Conservation (phyloP, 2,888 invertebrate genomes). For the Cryptocephalus moraei region DNA sequence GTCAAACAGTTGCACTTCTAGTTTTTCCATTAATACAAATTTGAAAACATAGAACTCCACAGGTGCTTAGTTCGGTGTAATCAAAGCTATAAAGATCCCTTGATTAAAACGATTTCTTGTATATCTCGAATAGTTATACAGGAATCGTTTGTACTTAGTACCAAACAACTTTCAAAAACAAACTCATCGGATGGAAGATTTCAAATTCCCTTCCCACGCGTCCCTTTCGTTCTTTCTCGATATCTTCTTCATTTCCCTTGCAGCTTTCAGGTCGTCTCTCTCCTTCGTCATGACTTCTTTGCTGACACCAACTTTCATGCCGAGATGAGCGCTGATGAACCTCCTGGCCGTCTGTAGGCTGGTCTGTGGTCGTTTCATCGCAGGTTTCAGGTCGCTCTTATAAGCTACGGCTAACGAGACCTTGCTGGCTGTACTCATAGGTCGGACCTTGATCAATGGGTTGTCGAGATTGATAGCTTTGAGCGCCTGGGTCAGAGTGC, state of each 20-base stretch:
- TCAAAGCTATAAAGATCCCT: too few relatives aligned
- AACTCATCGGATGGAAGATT: conserved; percentile 11
- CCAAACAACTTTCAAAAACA: background rate
- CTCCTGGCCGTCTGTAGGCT: conserved; percentile 35
- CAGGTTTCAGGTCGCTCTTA: conserved; percentile 32
- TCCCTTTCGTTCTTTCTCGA: conserved; percentile 33
- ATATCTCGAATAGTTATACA: too few relatives aligned
- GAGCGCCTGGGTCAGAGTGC: conserved; percentile 33
- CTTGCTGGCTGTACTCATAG: conserved; percentile 30
- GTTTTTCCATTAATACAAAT: too few relatives aligned
- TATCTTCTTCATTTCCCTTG: conserved; percentile 30
- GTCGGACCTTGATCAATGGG: conserved; percentile 33
- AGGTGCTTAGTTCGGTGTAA: too few relatives aligned
- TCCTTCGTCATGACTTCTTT: conserved; percentile 31
- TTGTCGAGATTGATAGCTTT: conserved; percentile 29
- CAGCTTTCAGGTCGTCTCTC: conserved; percentile 29
- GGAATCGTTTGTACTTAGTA: too few relatives aligned
- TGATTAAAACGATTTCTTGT: too few relatives aligned
- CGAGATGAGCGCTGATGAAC: conserved; percentile 34
- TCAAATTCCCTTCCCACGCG: conserved; percentile 36
- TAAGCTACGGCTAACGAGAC: conserved; percentile 27
- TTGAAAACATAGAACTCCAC: too few relatives aligned
- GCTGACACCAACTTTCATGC: conserved; percentile 29
- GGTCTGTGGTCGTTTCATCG: conserved; percentile 35
- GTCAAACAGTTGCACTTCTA: too few relatives aligned